A percentile compares a stretch with the other conserved stretches of the same genome.
These are phyloP conservation scores for Helogale parvula DNA, from an alignment of 2,113 vertebrate species.

Conservation along the genomic window DNA sequence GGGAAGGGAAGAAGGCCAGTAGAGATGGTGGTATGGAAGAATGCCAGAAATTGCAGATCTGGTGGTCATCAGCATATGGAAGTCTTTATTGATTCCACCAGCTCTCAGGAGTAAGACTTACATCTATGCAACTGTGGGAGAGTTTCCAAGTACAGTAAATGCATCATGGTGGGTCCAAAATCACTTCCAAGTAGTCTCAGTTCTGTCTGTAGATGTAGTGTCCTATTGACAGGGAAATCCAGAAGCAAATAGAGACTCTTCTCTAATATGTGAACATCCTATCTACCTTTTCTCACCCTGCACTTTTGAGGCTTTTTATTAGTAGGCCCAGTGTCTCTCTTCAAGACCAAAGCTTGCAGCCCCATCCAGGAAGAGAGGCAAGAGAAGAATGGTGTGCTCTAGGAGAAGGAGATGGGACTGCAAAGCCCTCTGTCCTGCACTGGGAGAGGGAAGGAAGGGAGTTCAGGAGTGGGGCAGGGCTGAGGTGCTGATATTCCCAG, in stretches of 20 bases:
- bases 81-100: not conserved
- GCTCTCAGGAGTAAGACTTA: not conserved
- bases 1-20: not conserved
- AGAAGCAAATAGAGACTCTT: slow-evolving; percentile 73
- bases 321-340: not conserved
- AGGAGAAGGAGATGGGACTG: not conserved
- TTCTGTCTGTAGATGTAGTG: not conserved
- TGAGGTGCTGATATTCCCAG: not conserved
- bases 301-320: not conserved
- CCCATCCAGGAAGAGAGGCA: not conserved
- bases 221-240: slow-evolving; percentile 46
- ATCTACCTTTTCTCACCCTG: slow-evolving; percentile 21
- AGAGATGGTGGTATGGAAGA: not conserved
- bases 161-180: not conserved
- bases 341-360: not conserved
- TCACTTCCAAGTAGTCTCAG: slow-evolving; percentile 71
- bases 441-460: not conserved
- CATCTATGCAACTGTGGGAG: slow-evolving; percentile 55
- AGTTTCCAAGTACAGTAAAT: slow-evolving; percentile 64
- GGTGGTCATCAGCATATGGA: not conserved
- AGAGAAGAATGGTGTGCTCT: not conserved
- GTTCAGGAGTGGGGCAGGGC: not conserved
- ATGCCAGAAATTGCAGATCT: not conserved
- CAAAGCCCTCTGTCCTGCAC: not conserved
- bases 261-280: slow-evolving; percentile 71